Evolutionary conservation across 2,113 vertebrate species (phyloP).

Genomic region (Hiodon tergisus): DNA sequence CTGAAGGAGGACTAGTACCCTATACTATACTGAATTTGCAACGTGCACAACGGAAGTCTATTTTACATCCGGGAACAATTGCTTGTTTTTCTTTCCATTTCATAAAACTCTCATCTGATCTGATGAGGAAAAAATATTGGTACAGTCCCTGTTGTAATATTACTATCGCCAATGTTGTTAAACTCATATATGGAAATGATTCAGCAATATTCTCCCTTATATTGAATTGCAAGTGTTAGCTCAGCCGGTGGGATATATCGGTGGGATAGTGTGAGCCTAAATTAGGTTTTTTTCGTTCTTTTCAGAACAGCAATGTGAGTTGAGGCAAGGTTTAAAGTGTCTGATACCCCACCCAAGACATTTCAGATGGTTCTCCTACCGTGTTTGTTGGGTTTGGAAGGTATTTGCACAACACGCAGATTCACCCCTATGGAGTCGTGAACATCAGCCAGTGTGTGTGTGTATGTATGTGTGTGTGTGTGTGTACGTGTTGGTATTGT

Average conservation of each 20-base stretch:
- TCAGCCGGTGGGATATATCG: not conserved
- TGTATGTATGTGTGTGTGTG: not conserved
- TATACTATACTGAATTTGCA: too few species aligned
- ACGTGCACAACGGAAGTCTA: too few species aligned
- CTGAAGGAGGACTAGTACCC: too few species aligned
- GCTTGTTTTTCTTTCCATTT: too few species aligned
- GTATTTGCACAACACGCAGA: conserved; percentile 6
- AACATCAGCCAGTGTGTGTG: conserved; percentile 5
- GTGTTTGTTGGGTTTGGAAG: not conserved
- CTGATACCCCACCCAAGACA: not conserved
- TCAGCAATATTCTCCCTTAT: not conserved
- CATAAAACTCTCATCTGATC: not conserved
- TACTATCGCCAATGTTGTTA: not conserved
- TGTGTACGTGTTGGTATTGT: not conserved
- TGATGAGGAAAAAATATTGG: conserved; percentile 5
- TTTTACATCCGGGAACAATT: too few species aligned
- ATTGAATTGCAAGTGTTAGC: not conserved
- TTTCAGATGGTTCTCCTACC: not conserved
- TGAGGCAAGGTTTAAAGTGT: not conserved
- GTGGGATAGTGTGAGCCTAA: not conserved
- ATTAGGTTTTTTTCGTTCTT: not conserved
- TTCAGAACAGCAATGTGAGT: not conserved
- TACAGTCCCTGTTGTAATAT: conserved; percentile 22
- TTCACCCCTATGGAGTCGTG: not conserved
- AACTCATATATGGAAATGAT: not conserved